Evolutionary conservation across 2,888 invertebrate species (phyloP).

Genomic region (Scaptodrosophila latifasciaeformis): DNA sequence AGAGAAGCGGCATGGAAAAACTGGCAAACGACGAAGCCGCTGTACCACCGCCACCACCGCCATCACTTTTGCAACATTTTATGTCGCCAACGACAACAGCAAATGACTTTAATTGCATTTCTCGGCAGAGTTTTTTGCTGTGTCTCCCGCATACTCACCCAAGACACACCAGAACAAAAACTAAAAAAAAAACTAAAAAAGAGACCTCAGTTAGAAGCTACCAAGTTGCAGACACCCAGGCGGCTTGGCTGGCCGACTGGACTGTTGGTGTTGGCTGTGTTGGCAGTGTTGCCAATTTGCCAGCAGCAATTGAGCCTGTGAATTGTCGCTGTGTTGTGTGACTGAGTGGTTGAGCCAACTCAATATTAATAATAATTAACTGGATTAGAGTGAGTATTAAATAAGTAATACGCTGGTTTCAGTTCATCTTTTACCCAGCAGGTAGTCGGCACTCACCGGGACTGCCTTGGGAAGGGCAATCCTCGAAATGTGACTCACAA

Average conservation of each 20-base stretch:
- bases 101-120: slow-evolving; percentile 73
- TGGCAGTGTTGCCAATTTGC: slow-evolving; percentile 44
- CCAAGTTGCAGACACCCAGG: too few species aligned
- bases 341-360: slow-evolving; percentile 39
- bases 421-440: slow-evolving; percentile 17
- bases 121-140: slow-evolving; percentile 63
- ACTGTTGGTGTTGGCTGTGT: slow-evolving; percentile 45
- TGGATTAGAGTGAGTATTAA: slow-evolving; percentile 62
- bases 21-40: slow-evolving; percentile 48
- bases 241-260: too few species aligned
- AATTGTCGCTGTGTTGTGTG: slow-evolving; percentile 29
- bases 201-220: too few species aligned
- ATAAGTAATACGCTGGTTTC: not conserved
- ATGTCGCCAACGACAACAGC: slow-evolving; percentile 69
- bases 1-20: slow-evolving; percentile 65
- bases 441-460: slow-evolving; percentile 22
- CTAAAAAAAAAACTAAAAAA: too few species aligned
- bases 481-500: too few species aligned
- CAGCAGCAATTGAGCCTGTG: slow-evolving; percentile 29
- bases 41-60: slow-evolving; percentile 19
- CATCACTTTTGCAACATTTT: slow-evolving; percentile 64
- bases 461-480: slow-evolving; percentile 16
- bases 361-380: slow-evolving; percentile 68
- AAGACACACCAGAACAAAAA: too few species aligned
- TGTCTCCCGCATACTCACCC: too few species aligned